Percentiles rank a stretch among this genome's conserved stretches.
Evolutionary conservation across 2,113 vertebrate genomes (phyloP).

Genomic region (Nymphicus hollandicus): DNA sequence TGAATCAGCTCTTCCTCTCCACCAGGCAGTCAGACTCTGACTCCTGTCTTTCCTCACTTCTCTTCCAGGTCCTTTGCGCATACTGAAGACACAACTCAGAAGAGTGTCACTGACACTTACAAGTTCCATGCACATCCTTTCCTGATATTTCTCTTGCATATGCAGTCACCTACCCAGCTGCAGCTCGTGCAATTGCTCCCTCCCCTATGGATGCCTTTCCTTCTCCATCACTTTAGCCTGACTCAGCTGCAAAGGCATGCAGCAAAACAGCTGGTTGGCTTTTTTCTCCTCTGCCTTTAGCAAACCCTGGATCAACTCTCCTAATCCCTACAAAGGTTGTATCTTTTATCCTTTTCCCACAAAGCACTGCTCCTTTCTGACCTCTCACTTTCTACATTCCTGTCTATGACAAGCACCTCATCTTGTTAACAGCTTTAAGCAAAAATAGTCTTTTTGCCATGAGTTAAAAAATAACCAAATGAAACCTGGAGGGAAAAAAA

Average conservation of each 20-base stretch:
- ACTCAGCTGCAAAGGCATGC: not conserved
- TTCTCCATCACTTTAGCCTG: not conserved
- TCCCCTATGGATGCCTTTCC: not conserved
- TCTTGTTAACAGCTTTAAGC: not conserved
- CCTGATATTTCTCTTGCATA: not conserved
- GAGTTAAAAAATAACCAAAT: not conserved
- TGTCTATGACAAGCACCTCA: not conserved
- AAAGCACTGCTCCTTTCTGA: not conserved
- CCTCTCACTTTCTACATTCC: not conserved
- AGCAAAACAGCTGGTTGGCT: not conserved
- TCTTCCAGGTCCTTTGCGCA: not conserved
- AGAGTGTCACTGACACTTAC: accelerated
- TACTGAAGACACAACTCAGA: not conserved
- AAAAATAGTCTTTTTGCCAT: not conserved
- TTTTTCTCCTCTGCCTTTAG: not conserved
- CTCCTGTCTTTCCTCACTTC: not conserved
- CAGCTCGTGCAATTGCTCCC: not conserved
- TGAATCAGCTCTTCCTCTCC: not conserved
- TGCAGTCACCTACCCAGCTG: not conserved
- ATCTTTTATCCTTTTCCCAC: not conserved
- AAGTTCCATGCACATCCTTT: not conserved
- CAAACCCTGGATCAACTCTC: not conserved
- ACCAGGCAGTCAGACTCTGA: not conserved
- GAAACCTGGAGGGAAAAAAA: not conserved
- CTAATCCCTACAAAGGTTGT: slow-evolving; percentile 16